Evolutionary conservation across 2,797 vertebrate genomes (phyloP).

Genomic region (Picus viridis): DNA sequence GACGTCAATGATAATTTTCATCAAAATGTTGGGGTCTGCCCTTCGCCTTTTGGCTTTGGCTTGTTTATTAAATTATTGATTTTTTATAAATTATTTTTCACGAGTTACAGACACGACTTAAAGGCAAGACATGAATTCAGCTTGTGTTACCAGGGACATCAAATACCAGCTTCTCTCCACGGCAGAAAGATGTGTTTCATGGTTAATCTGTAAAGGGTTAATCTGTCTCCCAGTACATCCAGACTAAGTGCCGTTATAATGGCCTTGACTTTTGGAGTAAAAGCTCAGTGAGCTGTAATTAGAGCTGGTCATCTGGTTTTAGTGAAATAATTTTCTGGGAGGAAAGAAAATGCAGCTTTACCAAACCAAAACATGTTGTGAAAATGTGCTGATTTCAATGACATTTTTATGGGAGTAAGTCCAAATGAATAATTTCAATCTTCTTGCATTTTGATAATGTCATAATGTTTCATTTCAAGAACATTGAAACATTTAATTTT

Average conservation of each 20-base stretch:
- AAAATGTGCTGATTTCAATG: constrained; percentile 57
- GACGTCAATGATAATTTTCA: constrained; percentile 37
- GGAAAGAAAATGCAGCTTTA: background rate
- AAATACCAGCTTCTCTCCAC: background rate
- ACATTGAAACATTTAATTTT: constrained; percentile 57
- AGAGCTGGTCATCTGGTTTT: constrained; percentile 56
- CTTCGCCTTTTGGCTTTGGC: background rate
- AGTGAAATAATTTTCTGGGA: constrained; percentile 13
- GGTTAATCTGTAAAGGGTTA: background rate
- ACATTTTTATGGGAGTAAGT: constrained; percentile 53
- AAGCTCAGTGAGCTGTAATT: constrained; percentile 29
- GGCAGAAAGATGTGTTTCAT: background rate
- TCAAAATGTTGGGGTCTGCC: background rate
- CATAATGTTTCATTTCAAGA: constrained; percentile 57
- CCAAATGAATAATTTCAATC: constrained; percentile 61
- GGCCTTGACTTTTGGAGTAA: constrained; percentile 39
- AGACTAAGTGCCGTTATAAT: background rate
- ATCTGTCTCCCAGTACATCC: background rate
- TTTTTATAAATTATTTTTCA: background rate
- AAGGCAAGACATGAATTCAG: background rate
- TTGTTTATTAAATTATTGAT: constrained; percentile 7
- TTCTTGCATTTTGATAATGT: constrained; percentile 60
- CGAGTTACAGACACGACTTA: background rate
- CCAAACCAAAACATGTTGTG: constrained; percentile 22
- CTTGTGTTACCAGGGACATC: background rate